Evolutionary conservation across 2,113 vertebrate genomes (phyloP), one percentile per base, ranked within the genome.

Genomic region (Larimichthys polyactis): DNA sequence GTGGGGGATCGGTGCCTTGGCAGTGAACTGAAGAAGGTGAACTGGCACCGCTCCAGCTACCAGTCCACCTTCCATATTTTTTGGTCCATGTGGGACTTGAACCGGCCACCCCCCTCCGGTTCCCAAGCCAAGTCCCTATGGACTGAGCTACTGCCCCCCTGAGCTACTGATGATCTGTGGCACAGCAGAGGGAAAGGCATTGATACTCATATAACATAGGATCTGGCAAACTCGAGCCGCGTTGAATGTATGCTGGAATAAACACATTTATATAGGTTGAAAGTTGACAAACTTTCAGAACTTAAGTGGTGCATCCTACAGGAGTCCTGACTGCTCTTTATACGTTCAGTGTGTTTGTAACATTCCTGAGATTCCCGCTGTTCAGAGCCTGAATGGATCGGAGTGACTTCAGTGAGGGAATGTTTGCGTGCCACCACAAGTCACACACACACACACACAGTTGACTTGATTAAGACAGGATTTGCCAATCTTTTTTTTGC

Each of bases 341-440:
- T 24, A 11, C 5, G 24, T 54, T 17, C 11, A 49, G 71, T 68
- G 81, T 65, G 60, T 65, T 20, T 27, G 19, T 69, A 68, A 83
- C 89, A 87, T 92, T 92, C 84, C 69, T 48, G 49, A 55, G 22
- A 91, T 90, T 80, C 83, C 82, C 78, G 46, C 74, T 16, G 24
- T 68, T 81, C n/a, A 59, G n/a, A 51, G 54, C 62, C 59, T 79
- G 86, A 90, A 85, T 82, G 72, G 52, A 84, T 89, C 68, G 75
- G 58, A 82, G 59, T 66, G 48, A 89, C 81, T 81, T 72, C 51
- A 75, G 12, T 24, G 68, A 81, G 40, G 71, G 67, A 85, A 81
- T 76, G 86, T 82, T 58, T 87, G 78, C 72, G 0, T 83, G 90
- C 43, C 14, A 24, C 44, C 48, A 65, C 86, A 78, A 57, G 86